Percentiles rank a stretch among this genome's conserved stretches.
These are phyloP conservation scores for Linnaemya vulpina DNA, from an alignment of 2,888 invertebrate species.

Conservation along the genomic window DNA sequence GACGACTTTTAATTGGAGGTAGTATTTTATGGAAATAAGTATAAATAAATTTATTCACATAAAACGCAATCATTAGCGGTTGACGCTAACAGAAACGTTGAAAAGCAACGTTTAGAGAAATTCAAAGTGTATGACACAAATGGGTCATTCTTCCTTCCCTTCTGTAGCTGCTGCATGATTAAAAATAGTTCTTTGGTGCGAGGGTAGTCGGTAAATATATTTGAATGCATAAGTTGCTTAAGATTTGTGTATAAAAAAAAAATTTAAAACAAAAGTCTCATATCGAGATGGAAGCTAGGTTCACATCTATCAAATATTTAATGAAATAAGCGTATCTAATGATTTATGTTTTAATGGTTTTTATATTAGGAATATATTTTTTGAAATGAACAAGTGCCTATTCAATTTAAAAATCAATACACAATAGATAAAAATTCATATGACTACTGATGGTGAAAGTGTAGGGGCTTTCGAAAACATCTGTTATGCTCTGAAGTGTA, in stretches of 20 bases:
- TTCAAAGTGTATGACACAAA: slow-evolving; percentile 29
- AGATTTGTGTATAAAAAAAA: background rate
- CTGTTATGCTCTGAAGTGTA: no score
- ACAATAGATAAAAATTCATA: no score
- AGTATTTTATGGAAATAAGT: slow-evolving; percentile 43
- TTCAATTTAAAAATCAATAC: no score
- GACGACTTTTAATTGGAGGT: slow-evolving; percentile 1
- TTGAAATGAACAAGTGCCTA: no score
- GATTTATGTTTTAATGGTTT: no score
- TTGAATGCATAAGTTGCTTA: background rate
- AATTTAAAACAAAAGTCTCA: no score
- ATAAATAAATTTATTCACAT: slow-evolving; percentile 56
- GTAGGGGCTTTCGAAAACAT: no score
- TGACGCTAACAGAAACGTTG: background rate
- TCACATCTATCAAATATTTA: no score
- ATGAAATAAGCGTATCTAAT: no score
- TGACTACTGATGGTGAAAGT: no score
- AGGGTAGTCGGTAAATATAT: background rate
- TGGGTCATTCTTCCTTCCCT: background rate
- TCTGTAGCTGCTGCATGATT: background rate
- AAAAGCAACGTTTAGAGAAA: slow-evolving; percentile 4
- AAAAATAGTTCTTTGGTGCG: background rate
- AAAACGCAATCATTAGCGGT: slow-evolving; percentile 40
- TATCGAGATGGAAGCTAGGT: no score
- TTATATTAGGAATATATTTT: no score